Evolutionary conservation across 2,888 invertebrate species (phyloP), one percentile per base, ranked within the genome.

Genomic region (Netelia fuscicornis): DNA sequence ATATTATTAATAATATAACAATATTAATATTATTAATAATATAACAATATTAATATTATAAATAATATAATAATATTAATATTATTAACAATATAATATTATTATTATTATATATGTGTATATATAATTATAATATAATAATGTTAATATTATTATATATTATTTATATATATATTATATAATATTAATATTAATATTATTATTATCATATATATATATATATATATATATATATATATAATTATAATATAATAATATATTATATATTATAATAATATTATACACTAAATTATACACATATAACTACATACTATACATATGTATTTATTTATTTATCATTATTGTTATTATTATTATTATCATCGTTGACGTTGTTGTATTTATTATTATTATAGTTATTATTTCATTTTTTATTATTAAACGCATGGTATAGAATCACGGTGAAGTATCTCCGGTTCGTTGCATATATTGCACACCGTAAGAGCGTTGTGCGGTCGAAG

Each of bases 231-330:
- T 67, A 77, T 74, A 67, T 62, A 81, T 80, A 81, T 81, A 83
- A 80, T 83, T 70, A 65, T 79, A 77, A 58, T 74, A 74, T 48
- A 75, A 20, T 20, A 20, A 20, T 78, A 75, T 65, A 75, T 10
- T 20, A 30, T 30, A 30, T 30, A n/a, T 58, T 48, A 20, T 20
- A 20, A 20, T 20, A 20, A 20, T 20, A 20, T 20, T 48, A 52
- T 79, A 78, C 44, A 52, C 13, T 13, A 68, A 80, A 72, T 80
- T 77, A 83, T 81, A 84, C 76, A 77, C 79, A 82, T 58, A 62
- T 80, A 84, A 74, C 54, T 79, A 76, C 30, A 77, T 78, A 54
- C 77, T 83, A 86, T 77, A 83, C 37, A 72, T 75, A 71, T 81
- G 60, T 79, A 79, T 65, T 75, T 56, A 52, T 30, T 23, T 44